phyloP scores from a whole-genome alignment of 2,113 vertebrate species.

The Corvus cornix region DNA sequence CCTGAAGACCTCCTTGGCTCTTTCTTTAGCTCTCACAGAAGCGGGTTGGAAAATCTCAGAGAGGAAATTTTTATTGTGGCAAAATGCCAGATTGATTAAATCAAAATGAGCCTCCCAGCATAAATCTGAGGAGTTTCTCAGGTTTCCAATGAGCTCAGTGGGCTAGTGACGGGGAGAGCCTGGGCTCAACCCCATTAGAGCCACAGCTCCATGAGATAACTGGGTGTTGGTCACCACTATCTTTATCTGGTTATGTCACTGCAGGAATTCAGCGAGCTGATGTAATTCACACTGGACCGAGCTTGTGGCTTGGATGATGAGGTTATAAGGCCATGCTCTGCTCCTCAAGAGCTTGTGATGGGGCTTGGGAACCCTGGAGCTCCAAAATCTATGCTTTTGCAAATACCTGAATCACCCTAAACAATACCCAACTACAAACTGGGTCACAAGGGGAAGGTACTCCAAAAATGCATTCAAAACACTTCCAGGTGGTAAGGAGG shows the following conservation, averaged over 20 bases:
- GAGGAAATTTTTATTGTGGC: neutral
- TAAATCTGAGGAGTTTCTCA: neutral
- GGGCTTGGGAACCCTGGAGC: accelerated
- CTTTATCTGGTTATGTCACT: neutral
- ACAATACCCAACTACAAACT: neutral
- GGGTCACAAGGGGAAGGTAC: neutral
- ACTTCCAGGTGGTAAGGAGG: neutral
- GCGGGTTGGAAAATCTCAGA: neutral
- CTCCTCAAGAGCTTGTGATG: neutral
- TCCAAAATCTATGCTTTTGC: neutral
- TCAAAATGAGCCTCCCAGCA: neutral
- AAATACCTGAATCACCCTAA: neutral
- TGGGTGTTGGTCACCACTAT: neutral
- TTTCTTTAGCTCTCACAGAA: neutral
- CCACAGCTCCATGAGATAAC: neutral
- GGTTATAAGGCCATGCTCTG: neutral
- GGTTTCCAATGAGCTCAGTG: constrained; percentile 38
- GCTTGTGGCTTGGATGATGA: neutral
- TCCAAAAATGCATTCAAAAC: neutral
- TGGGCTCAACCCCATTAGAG: neutral
- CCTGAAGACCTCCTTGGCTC: neutral
- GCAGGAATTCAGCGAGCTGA: neutral
- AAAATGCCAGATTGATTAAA: neutral
- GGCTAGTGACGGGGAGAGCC: neutral
- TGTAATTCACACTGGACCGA: neutral